A percentile compares a stretch with the other conserved stretches of the same genome.
phyloP scores from a whole-genome alignment of 2,888 invertebrate species.

The Epinotia nisella region DNA sequence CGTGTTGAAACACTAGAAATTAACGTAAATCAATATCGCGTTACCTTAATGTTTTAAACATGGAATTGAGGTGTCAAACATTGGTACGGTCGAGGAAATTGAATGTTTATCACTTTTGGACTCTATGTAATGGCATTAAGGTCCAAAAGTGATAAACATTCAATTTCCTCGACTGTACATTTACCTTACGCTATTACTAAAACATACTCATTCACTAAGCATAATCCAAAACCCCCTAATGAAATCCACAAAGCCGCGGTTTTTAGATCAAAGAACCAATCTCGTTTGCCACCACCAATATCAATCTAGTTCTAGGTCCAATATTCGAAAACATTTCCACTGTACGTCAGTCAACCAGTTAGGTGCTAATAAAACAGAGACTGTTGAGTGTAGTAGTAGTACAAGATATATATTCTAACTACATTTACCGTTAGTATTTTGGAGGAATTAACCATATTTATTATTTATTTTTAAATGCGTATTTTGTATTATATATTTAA shows the following conservation, averaged over 20 bases:
- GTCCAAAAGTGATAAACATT: no score
- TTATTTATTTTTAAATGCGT: no score
- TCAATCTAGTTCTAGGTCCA: neutral
- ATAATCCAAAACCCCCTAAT: constrained; percentile 38
- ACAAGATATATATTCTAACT: neutral
- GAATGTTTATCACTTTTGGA: no score
- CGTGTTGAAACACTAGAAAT: no score
- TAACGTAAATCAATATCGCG: no score
- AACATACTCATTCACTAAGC: neutral
- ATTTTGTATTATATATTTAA: no score
- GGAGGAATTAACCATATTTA: neutral
- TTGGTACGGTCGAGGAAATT: no score
- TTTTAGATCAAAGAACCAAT: constrained; percentile 5
- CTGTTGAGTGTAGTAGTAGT: neutral
- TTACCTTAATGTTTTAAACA: no score
- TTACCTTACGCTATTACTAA: neutral
- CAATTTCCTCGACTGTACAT: no score
- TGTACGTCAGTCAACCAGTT: neutral
- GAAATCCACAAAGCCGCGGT: constrained; percentile 7
- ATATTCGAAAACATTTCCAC: neutral
- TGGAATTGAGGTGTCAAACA: no score
- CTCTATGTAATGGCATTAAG: no score
- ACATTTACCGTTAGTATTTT: no score
- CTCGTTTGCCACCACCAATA: constrained; percentile 13
- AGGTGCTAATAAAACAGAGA: neutral